Conservation (phyloP, 1,140 invertebrate species). For the Tribolium madens region DNA sequence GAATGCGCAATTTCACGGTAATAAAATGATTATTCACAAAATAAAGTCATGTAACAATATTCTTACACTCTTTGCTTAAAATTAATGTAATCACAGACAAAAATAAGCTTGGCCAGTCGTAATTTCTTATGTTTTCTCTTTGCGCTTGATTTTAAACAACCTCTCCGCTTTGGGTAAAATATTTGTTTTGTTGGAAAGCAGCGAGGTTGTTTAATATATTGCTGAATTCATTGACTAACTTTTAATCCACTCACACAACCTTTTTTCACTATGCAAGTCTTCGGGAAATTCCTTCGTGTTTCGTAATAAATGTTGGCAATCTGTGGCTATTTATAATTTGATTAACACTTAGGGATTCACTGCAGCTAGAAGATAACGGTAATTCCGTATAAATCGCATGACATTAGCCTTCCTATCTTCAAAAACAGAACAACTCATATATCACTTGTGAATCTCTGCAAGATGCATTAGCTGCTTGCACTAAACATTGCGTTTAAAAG, state of each 20-base stretch:
- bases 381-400: conserved; percentile 34
- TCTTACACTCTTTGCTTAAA: conserved; percentile 54
- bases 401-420: conserved; percentile 19
- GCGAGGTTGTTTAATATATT: conserved; percentile 44
- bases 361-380: conserved; percentile 23
- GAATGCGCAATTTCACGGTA: neutral
- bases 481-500: conserved; percentile 38
- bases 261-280: conserved; percentile 20
- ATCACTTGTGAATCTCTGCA: conserved; percentile 35
- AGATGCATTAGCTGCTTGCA: conserved; percentile 43
- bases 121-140: conserved; percentile 40
- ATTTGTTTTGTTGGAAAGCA: neutral
- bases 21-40: conserved; percentile 32
- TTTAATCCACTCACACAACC: conserved; percentile 49
- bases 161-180: conserved; percentile 29
- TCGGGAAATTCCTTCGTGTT: neutral
- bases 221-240: conserved; percentile 55
- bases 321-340: conserved; percentile 34
- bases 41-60: conserved; percentile 31
- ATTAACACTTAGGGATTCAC: conserved; percentile 31
- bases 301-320: conserved; percentile 19
- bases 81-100: conserved; percentile 61
- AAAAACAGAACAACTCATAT: conserved; percentile 41
- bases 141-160: neutral
- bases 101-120: conserved; percentile 61